Percentiles rank a stretch among this genome's conserved stretches.
These are phyloP conservation scores for Phrynosoma platyrhinos DNA, from an alignment of 2,113 vertebrate genomes.

Conservation along the genomic window DNA sequence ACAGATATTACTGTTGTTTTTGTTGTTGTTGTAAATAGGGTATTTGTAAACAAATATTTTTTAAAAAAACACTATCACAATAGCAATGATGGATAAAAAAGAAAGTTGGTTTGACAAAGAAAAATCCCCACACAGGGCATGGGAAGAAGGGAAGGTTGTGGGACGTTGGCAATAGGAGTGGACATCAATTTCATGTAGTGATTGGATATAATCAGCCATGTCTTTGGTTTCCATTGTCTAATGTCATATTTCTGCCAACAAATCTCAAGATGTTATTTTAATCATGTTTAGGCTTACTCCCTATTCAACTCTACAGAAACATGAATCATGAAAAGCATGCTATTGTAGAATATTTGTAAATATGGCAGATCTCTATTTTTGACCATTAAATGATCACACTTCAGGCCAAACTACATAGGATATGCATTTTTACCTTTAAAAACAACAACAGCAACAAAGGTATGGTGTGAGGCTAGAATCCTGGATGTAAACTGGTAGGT, in stretches of 20 bases:
- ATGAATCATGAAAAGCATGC: conserved; percentile 20
- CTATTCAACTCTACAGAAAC: neutral
- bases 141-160: too few relatives aligned
- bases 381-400: conserved; percentile 37
- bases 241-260: neutral
- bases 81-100: neutral
- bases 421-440: neutral
- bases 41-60: neutral
- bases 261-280: neutral
- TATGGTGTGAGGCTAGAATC: neutral
- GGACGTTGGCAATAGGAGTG: too few relatives aligned
- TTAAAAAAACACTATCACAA: neutral
- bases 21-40: too few relatives aligned
- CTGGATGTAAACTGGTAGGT: neutral
- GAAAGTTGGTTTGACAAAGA: neutral
- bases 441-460: too few relatives aligned
- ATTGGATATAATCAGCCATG: neutral
- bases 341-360: conserved; percentile 10
- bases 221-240: neutral
- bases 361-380: neutral
- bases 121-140: neutral
- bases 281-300: neutral
- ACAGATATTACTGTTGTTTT: too few relatives aligned
- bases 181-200: neutral
- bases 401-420: neutral